Evolutionary conservation across 2,797 vertebrate species (phyloP), one percentile per base, ranked within the genome.

Genomic region (Denticeps clupeoides): DNA sequence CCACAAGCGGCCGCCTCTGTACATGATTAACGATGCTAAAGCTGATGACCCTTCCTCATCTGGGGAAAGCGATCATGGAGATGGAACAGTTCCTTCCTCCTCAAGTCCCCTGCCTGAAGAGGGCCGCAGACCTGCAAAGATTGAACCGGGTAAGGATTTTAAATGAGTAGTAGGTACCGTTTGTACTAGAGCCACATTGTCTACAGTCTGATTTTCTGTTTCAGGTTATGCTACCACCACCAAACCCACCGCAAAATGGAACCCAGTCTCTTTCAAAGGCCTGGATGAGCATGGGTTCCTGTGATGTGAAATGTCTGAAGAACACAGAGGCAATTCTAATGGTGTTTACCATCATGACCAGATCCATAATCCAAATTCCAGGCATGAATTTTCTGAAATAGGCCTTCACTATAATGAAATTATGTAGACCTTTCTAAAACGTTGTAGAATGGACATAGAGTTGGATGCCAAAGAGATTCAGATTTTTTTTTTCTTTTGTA

Each of bases 1-100:
- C 67, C 89, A 96, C 41, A 90, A 88, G 65, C 85, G 82, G 70
- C 78, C 89, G 10, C 84, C 70, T 45, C 63, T 85, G 41, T 73
- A 78, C 41, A 23, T 45, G 4, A 60, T 19, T 7, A 58, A 60
- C n/a, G 69, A 68, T 51, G 60, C 74, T 53, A 81, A 68, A 65
- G 60, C 56, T 3, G 79, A 80, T 45, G 85, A 80, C 4, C 77
- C 77, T 3, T 62, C 66, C 1, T 77, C 85, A 8, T 77, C 82
- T 13, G 71, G 77, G 4, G 85, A 83, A 59, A 80, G 75, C 1
- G 78, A 81, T 6, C 56, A 73, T 2, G 84, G 70, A 12, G 65
- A 81, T 10, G 50, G 55, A 1, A 72, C 68, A 41, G 70, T 73
- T 0, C 41, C 64, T 8, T 24, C 62, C 28, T 28, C 59, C 32